Conservation (phyloP, 2,113 vertebrate species). For the Daubentonia madagascariensis region DNA sequence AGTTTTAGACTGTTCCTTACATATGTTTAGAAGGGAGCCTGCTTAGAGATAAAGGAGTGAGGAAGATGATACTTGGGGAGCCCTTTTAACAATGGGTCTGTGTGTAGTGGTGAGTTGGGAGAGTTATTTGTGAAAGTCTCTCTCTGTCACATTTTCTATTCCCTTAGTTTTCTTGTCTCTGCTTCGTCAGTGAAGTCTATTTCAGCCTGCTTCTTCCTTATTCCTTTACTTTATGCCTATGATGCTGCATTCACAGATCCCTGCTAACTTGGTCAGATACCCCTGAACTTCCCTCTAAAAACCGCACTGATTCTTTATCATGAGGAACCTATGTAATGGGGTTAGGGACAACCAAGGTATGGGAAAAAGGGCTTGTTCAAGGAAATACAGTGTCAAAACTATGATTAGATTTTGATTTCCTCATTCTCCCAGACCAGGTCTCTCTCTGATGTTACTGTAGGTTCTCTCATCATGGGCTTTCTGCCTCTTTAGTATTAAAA, state of each 20-base stretch:
- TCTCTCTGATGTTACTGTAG: not conserved
- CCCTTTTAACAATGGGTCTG: not conserved
- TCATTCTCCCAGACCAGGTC: not conserved
- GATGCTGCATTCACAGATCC: not conserved
- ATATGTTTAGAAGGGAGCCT: not conserved
- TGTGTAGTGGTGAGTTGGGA: not conserved
- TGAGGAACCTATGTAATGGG: not conserved
- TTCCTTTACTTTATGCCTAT: not conserved
- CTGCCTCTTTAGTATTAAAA: not conserved
- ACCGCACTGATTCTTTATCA: not conserved
- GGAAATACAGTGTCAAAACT: not conserved
- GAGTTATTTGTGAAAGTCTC: not conserved
- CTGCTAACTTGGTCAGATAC: not conserved
- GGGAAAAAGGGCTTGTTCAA: not conserved
- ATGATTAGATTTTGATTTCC: not conserved
- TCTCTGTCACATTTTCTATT: not conserved
- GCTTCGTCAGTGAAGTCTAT: not conserved
- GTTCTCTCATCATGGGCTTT: not conserved
- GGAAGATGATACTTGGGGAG: not conserved
- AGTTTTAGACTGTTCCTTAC: not conserved
- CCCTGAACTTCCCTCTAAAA: conserved; percentile 21
- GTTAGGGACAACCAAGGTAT: not conserved
- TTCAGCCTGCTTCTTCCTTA: not conserved
- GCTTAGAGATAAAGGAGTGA: not conserved
- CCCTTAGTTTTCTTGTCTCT: not conserved